Conservation (phyloP, 2,888 invertebrate species). For the Ormia ochracea region DNA sequence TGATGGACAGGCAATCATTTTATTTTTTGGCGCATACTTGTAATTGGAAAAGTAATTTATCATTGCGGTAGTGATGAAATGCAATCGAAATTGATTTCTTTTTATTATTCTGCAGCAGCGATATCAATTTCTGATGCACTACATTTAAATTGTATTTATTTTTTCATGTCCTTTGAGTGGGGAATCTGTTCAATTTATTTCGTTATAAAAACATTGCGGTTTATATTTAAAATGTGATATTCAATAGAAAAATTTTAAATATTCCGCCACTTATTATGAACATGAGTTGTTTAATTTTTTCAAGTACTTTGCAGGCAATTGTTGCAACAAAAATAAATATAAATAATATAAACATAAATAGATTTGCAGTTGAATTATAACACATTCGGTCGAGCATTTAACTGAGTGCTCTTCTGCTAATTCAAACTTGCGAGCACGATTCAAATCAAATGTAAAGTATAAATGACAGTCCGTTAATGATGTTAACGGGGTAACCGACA, state of each 20-base stretch:
- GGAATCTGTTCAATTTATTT: conserved; percentile 9
- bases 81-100: conserved; percentile 59
- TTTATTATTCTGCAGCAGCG: background rate
- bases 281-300: background rate
- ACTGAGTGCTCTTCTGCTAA: no score
- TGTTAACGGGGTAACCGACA: no score
- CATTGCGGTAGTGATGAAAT: conserved; percentile 65
- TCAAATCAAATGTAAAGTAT: no score
- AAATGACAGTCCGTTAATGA: no score
- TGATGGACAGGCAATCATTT: conserved; percentile 33
- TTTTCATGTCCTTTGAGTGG: background rate
- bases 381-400: no score
- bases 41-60: conserved; percentile 66
- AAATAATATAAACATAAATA: no score
- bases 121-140: conserved; percentile 5
- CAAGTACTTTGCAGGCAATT: background rate
- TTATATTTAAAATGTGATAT: conserved; percentile 4
- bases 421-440: no score
- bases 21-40: conserved; percentile 34
- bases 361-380: no score
- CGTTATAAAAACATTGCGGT: conserved; percentile 15
- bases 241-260: background rate
- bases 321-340: background rate
- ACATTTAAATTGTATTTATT: conserved; percentile 12
- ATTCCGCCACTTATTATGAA: background rate